Conservation (phyloP, 2,113 vertebrate genomes). For the Syngnathus floridae region DNA sequence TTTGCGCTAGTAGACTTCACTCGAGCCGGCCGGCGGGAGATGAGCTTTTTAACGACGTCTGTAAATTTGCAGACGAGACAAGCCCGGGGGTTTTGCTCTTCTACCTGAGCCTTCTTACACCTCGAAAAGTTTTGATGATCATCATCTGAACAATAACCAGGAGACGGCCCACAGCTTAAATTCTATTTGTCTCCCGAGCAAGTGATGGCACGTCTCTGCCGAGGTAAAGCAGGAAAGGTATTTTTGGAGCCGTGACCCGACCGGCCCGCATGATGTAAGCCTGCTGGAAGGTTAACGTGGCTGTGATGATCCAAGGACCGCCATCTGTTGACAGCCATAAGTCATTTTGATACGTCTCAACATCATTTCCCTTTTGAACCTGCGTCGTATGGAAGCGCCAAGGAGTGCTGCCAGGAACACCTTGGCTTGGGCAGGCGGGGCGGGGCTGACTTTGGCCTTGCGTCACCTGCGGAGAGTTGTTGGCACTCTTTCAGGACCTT, state of each 20-base stretch:
- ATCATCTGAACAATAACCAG: neutral
- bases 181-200: neutral
- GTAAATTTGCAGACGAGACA: neutral
- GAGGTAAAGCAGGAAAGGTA: conserved; percentile 22
- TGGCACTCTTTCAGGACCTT: neutral
- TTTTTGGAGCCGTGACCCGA: conserved; percentile 42
- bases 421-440: neutral
- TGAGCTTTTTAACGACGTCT: neutral
- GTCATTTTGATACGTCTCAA: conserved; percentile 48
- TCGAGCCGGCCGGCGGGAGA: neutral
- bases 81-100: neutral
- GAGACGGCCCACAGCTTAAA: neutral
- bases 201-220: neutral
- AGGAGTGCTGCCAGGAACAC: neutral
- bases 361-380: conserved; percentile 35
- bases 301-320: conserved; percentile 32
- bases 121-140: neutral
- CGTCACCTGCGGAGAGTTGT: neutral
- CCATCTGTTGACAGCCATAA: conserved; percentile 47
- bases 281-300: conserved; percentile 51
- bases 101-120: neutral
- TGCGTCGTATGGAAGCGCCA: conserved; percentile 22
- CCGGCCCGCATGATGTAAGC: conserved; percentile 30
- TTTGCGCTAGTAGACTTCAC: neutral
- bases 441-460: neutral